Percentiles rank a stretch among this genome's conserved stretches.
Conservation (phyloP, 1,140 invertebrate genomes). For the Triops longicaudatus region DNA sequence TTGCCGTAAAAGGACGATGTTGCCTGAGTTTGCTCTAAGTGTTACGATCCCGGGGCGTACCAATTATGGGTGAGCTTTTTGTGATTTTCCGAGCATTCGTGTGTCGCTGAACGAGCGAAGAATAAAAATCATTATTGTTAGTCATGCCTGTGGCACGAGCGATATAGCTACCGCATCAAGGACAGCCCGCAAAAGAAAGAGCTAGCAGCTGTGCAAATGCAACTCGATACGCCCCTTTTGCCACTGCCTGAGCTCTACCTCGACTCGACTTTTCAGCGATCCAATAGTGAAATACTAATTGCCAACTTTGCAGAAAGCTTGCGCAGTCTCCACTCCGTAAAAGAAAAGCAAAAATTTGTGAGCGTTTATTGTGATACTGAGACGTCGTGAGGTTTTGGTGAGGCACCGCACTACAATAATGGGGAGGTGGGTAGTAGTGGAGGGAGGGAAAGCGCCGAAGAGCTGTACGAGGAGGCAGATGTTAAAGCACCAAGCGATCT, state of each 20-base stretch:
- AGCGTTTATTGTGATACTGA: neutral
- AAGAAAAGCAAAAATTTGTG: neutral
- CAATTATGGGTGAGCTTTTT: neutral
- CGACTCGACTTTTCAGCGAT: neutral
- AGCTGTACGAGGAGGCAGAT: neutral
- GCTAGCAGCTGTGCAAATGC: neutral
- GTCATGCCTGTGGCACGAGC: neutral
- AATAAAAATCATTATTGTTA: neutral
- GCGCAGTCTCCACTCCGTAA: neutral
- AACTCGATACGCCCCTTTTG: neutral
- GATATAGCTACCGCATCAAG: neutral
- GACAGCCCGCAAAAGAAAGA: neutral
- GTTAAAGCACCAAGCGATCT: conserved; percentile 13
- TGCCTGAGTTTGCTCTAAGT: neutral
- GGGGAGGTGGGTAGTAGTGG: neutral
- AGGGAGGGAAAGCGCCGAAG: neutral
- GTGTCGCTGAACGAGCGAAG: neutral
- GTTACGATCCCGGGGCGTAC: neutral
- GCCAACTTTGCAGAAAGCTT: neutral
- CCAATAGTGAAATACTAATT: neutral
- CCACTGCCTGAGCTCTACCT: neutral
- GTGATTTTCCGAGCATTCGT: neutral
- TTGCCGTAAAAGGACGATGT: neutral
- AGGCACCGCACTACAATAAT: neutral
- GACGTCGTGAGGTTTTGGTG: neutral